A percentile compares a stretch with the other conserved stretches of the same genome.
These are phyloP conservation scores for Verasper variegatus DNA, from an alignment of 2,113 vertebrate genomes.

Conservation along the genomic window DNA sequence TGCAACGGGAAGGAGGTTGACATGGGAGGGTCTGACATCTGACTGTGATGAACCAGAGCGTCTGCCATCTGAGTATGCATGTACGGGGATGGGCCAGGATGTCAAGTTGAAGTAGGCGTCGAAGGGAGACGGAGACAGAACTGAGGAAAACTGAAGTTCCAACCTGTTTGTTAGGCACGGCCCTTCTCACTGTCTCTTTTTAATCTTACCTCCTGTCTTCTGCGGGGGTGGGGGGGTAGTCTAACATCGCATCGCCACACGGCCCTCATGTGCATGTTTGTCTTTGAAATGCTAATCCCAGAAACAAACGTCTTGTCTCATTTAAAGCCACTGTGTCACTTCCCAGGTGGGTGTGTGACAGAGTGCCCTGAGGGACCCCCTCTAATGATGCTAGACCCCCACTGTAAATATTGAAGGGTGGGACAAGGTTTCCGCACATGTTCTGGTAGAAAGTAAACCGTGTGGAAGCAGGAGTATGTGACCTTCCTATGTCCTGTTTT, in stretches of 20 bases:
- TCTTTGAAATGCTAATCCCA: slow-evolving; percentile 83
- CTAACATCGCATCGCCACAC: slow-evolving; percentile 47
- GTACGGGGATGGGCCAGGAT: slow-evolving; percentile 41
- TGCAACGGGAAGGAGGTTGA: slow-evolving; percentile 28
- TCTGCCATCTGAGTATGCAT: slow-evolving; percentile 54
- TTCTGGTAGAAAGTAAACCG: slow-evolving; percentile 69
- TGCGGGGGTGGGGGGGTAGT: slow-evolving; percentile 21
- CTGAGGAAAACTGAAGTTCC: slow-evolving; percentile 53
- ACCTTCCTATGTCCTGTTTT: slow-evolving; percentile 73
- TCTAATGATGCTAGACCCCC: slow-evolving; percentile 73
- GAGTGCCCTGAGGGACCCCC: slow-evolving; percentile 73
- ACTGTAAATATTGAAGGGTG: slow-evolving; percentile 74
- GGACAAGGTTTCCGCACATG: slow-evolving; percentile 66
- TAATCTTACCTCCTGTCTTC: slow-evolving; percentile 68
- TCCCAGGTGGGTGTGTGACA: slow-evolving; percentile 79
- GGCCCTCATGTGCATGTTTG: slow-evolving; percentile 60
- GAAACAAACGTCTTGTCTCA: slow-evolving; percentile 79
- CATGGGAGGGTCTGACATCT: slow-evolving; percentile 56
- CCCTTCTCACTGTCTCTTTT: slow-evolving; percentile 55
- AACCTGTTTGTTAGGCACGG: slow-evolving; percentile 65
- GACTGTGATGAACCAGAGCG: slow-evolving; percentile 65
- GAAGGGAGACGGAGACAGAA: slow-evolving; percentile 49
- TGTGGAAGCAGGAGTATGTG: slow-evolving; percentile 60
- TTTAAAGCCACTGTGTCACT: slow-evolving; percentile 81
- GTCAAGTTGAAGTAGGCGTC: slow-evolving; percentile 23